Conservation (phyloP, 2,888 invertebrate genomes). For the Yponomeuta cagnagella region DNA sequence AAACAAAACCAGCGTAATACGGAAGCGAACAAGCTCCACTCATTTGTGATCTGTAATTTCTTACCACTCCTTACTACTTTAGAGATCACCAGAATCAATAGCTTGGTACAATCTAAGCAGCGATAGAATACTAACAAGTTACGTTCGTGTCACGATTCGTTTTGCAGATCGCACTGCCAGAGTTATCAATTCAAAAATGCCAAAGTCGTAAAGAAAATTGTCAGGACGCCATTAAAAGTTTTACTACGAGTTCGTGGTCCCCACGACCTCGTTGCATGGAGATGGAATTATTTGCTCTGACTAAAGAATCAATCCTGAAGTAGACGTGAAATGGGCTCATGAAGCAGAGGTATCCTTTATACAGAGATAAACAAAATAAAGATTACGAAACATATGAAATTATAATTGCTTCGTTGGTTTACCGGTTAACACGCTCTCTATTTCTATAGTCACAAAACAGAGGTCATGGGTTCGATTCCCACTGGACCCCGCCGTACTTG, state of each 20-base stretch:
- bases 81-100: not conserved
- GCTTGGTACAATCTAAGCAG: not conserved
- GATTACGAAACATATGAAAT: too few species aligned
- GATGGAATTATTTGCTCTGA: not conserved
- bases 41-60: not conserved
- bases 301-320: too few species aligned
- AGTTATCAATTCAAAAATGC: not conserved
- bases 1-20: not conserved
- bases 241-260: not conserved
- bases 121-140: constrained; percentile 4
- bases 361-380: too few species aligned
- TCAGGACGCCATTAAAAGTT: not conserved
- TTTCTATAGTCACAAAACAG: too few species aligned
- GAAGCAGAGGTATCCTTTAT: too few species aligned
- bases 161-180: not conserved
- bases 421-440: too few species aligned
- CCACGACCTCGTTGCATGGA: not conserved
- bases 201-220: not conserved
- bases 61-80: not conserved
- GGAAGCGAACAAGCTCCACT: not conserved
- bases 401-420: too few species aligned
- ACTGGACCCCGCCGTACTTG: too few species aligned
- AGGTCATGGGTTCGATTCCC: too few species aligned
- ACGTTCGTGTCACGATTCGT: constrained; percentile 1
- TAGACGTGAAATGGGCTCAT: too few species aligned